Conservation (phyloP, 2,113 vertebrate genomes). For the Tichodroma muraria region DNA sequence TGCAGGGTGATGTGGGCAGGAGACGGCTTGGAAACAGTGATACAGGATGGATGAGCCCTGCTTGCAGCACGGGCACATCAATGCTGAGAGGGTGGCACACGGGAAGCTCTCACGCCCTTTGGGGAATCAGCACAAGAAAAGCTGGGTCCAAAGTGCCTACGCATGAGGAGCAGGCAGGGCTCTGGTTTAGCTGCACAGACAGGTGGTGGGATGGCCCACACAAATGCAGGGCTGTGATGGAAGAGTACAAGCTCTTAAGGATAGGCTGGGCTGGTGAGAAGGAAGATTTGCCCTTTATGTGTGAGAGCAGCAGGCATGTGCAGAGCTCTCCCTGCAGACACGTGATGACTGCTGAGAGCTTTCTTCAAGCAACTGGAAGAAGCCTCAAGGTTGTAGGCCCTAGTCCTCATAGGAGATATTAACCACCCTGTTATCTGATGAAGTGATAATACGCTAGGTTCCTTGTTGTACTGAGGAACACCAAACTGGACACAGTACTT, state of each 20-base stretch:
- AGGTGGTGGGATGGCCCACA: not conserved
- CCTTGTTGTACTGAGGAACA: not conserved
- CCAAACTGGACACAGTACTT: not conserved
- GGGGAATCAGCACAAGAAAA: not conserved
- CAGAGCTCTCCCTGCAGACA: not conserved
- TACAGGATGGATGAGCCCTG: not conserved
- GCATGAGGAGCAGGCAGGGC: not conserved
- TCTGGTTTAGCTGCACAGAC: not conserved
- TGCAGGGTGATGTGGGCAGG: fast-evolving
- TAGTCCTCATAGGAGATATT: not conserved
- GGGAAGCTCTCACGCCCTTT: fast-evolving
- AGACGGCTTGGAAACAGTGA: not conserved
- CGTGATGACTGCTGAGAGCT: not conserved
- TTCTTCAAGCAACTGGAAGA: not conserved
- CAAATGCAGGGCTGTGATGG: fast-evolving
- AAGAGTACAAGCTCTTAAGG: not conserved
- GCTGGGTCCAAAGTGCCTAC: not conserved
- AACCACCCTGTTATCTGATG: not conserved
- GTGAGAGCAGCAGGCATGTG: not conserved
- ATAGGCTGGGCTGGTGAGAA: not conserved
- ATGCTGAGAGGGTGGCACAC: fast-evolving
- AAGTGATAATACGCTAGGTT: not conserved
- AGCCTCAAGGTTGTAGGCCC: not conserved
- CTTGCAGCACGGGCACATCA: not conserved
- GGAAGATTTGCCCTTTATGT: not conserved